Evolutionary conservation across 2,113 vertebrate species (phyloP), one percentile per base, ranked within the genome.

Genomic region (Spermophilus dauricus): DNA sequence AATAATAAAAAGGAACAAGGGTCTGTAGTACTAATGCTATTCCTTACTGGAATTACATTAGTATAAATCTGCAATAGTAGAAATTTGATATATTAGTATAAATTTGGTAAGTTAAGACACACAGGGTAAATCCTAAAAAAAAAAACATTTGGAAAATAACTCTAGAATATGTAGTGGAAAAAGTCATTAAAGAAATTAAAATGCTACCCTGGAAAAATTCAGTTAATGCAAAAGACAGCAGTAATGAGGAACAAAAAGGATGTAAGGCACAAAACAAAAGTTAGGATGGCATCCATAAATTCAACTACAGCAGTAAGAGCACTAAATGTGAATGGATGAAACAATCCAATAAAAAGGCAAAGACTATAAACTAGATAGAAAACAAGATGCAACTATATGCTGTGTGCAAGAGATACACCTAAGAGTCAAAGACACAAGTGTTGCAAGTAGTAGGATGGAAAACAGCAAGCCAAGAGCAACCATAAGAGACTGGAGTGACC

Each of bases 121-220:
- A 67, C 18, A 76, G 30, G n/a, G 9, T n/a, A 94, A 92, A 77
- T 32, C 17, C 69, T 72, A 53, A 37, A 92, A 34, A 16, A 34
- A 51, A 11, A 45, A 9, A 22, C 20, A 26, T n/a, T 22, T 70
- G 76, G 37, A 90, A 82, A 86, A 76, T 76, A 75, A 76, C n/a
- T 86, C 72, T 65, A 69, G 45, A 87, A 82, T 87, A 12, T n/a
- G 58, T 24, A 67, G 53, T 22, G 6, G 80, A 78, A 96, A 80
- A 61, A 30, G 84, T 70, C 8, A 45, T 20, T 86, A 53, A 63
- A 78, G 39, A 85, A 96, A 85, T 91, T 28, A 86, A 86, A 82
- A 91, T 82, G 63, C 13, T 73, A 91, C 28, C 20, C 39, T 75
- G 86, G 37, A 58, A 75, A 91, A 75, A 75, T 34, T 91, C 45